Conservation (phyloP, 2,113 vertebrate species). For the Azemiops feae region DNA sequence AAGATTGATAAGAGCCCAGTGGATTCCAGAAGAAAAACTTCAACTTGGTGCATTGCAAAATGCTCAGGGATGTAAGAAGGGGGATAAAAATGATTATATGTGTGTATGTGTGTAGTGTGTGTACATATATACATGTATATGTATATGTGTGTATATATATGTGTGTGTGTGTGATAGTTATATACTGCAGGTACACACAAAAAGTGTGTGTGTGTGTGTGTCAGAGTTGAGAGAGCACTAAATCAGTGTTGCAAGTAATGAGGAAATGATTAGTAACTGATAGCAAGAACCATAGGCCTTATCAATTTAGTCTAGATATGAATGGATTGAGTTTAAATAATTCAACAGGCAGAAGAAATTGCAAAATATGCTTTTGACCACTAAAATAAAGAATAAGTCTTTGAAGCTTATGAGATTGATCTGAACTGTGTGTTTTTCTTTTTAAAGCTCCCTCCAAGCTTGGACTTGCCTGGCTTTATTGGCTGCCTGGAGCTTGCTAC, state of each 20-base stretch:
- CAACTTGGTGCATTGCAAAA: neutral
- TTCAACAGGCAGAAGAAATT: neutral
- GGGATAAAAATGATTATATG: neutral
- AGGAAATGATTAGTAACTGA: neutral
- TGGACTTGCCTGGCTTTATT: constrained; percentile 87
- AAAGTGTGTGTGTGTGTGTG: no score
- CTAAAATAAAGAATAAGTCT: neutral
- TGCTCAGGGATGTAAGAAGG: neutral
- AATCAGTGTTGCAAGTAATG: neutral
- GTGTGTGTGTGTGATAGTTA: no score
- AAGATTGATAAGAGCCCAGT: neutral
- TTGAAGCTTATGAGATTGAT: neutral
- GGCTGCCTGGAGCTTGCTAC: constrained; percentile 92
- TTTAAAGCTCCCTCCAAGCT: constrained; percentile 83
- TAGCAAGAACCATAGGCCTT: neutral
- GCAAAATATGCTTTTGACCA: neutral
- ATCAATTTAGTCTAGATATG: neutral
- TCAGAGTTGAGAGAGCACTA: neutral
- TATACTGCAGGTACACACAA: no score
- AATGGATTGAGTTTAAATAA: neutral
- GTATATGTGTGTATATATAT: no score
- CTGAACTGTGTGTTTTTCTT: neutral
- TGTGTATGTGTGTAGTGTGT: neutral
- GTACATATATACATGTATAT: no score
- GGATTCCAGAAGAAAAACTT: neutral